Evolutionary conservation across 2,888 invertebrate species (phyloP), one percentile per base, ranked within the genome.

Genomic region (Automeris io): DNA sequence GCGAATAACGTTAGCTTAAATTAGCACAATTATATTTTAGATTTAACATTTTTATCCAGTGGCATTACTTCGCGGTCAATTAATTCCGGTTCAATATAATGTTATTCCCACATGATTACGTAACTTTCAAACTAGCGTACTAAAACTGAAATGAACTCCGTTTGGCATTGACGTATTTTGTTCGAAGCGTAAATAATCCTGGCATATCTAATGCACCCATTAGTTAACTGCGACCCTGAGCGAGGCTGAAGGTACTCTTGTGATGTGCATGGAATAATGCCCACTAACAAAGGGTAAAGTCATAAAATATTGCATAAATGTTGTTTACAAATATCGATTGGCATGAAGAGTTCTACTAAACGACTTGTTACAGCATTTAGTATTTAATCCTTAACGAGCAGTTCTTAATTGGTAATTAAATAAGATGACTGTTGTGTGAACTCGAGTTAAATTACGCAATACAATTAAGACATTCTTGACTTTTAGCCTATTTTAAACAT

Each of bases 151-250:
- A 11, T 9, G 11, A 5, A 9, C 24, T 11, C 11, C 9, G 3
- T 5, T 24, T 11, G 1, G 12, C 24, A 24, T 25, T 11, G 3
- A 36, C 19, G 12, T 5, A 36, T 36, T 36, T 19, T 21, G 18
- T 13, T 22, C n/a, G n/a, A 29, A 29, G 36, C 29, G 13, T 36
- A 21, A 26, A 11, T 36, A 36, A 34, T 34, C 33, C 16, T 16
- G 23, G 22, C 33, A 34, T 16, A 22, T 21, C 33, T 33, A 34
- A 34, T 34, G 33, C n/a, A 22, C 21, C 23, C 21, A 21, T 33
- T 25, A 25, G 21, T 24, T 24, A 24, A 24, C 12, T 11, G 21
- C 9, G 19, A 21, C 21, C 35, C 11, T 36, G 36, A 36, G 29
- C 13, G 5, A n/a, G 25, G 19, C 21, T 21, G n/a, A n/a, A 34